Evolutionary conservation across 2,888 invertebrate species (phyloP).

Genomic region (Brenthis daphne): DNA sequence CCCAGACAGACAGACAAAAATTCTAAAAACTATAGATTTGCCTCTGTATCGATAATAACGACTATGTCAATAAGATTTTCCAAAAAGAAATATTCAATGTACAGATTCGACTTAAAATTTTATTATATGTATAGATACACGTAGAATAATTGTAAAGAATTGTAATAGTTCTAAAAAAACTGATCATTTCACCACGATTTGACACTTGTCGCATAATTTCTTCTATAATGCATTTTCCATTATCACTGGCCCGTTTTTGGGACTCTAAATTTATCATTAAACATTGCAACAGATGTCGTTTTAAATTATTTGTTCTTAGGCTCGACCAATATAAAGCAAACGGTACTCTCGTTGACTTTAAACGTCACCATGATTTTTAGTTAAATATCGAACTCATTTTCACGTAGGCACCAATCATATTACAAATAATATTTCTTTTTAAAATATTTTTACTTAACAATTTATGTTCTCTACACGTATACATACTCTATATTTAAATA

Average conservation of each 20-base stretch:
- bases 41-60: too few species aligned
- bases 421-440: too few species aligned
- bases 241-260: slow-evolving; percentile 6
- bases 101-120: too few species aligned
- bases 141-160: too few species aligned
- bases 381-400: slow-evolving; percentile 11
- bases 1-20: too few species aligned
- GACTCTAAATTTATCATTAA: slow-evolving; percentile 22
- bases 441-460: too few species aligned
- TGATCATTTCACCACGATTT: neutral
- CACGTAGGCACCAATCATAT: neutral
- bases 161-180: neutral
- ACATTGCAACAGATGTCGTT: slow-evolving; percentile 22
- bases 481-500: too few species aligned
- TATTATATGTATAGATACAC: too few species aligned
- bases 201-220: neutral
- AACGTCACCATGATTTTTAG: slow-evolving; percentile 3
- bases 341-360: slow-evolving; percentile 20
- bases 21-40: too few species aligned
- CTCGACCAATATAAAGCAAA: slow-evolving; percentile 11
- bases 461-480: too few species aligned
- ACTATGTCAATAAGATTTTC: too few species aligned
- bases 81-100: too few species aligned
- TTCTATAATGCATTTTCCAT: slow-evolving; percentile 15
- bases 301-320: slow-evolving; percentile 13